Conservation (phyloP, 1,140 invertebrate genomes). For the Habropoda laboriosa region DNA sequence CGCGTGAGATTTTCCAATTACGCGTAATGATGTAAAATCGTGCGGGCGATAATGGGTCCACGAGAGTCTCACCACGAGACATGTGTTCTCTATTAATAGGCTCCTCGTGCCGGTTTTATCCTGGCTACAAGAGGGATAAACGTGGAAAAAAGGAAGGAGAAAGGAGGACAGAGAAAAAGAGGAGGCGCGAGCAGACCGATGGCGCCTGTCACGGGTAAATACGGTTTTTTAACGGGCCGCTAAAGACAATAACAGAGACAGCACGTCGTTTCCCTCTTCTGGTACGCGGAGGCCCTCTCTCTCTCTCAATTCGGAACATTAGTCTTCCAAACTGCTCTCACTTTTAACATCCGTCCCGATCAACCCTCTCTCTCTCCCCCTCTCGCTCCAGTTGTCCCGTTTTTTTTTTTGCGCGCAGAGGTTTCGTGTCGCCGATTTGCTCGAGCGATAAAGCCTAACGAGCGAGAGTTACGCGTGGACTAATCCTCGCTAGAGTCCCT, state of each 20-base stretch:
- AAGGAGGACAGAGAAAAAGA: constrained; percentile 31
- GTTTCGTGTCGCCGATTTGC: constrained; percentile 42
- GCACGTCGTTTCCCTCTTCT: background rate
- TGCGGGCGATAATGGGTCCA: constrained; percentile 67
- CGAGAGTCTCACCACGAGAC: constrained; percentile 50
- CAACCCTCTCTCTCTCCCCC: background rate
- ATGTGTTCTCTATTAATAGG: constrained; percentile 75
- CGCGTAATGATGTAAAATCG: constrained; percentile 74
- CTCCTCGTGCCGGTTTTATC: constrained; percentile 64
- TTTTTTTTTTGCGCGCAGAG: background rate
- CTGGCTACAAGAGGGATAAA: too few species aligned
- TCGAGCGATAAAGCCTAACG: constrained; percentile 45
- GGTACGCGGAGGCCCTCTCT: too few species aligned
- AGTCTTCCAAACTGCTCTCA: constrained; percentile 11
- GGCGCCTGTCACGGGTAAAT: constrained; percentile 65
- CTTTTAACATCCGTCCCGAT: constrained; percentile 43
- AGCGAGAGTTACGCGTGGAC: background rate
- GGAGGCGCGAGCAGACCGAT: constrained; percentile 46
- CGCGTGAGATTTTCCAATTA: constrained; percentile 68
- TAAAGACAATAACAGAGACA: constrained; percentile 68
- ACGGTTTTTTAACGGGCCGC: constrained; percentile 48
- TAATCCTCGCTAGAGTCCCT: background rate
- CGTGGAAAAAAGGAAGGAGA: constrained; percentile 4
- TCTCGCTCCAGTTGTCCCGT: background rate
- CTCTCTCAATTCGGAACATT: constrained; percentile 9